phyloP scores from a whole-genome alignment of 2,888 invertebrate genomes.

The Netelia inedita region DNA sequence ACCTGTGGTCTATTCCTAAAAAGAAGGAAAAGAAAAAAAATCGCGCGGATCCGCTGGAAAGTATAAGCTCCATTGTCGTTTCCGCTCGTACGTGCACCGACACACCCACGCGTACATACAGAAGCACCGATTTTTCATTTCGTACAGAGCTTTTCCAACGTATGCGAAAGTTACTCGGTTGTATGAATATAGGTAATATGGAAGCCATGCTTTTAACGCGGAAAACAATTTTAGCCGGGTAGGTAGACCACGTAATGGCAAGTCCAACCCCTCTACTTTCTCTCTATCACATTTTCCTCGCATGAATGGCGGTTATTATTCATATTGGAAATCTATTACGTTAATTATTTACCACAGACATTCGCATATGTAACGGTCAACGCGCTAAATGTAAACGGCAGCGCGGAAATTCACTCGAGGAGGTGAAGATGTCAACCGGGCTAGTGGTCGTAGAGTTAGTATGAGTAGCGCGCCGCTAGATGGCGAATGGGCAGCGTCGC shows the following conservation, averaged over 20 bases:
- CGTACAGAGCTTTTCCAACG: conserved; percentile 7
- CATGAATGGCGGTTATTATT: too few relatives aligned
- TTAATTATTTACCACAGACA: too few relatives aligned
- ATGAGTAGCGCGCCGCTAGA: not conserved
- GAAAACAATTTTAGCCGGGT: not conserved
- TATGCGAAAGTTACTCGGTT: not conserved
- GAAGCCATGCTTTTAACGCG: not conserved
- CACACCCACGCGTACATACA: not conserved
- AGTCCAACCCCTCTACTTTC: too few relatives aligned
- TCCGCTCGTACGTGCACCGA: conserved; percentile 6
- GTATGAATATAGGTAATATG: conserved; percentile 2
- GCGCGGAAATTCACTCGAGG: too few relatives aligned
- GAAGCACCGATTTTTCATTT: conserved; percentile 9
- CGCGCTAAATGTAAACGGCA: too few relatives aligned
- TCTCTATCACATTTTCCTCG: too few relatives aligned
- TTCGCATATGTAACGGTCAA: too few relatives aligned
- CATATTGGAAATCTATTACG: too few relatives aligned
- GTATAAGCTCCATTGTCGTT: conserved; percentile 28
- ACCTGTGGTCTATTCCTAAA: not conserved
- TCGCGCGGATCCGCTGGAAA: not conserved
- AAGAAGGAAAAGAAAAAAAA: conserved; percentile 4
- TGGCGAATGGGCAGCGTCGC: not conserved
- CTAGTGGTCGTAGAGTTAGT: not conserved
- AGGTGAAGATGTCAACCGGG: too few relatives aligned
- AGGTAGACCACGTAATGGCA: not conserved